Conservation (phyloP, 2,113 vertebrate genomes). For the Polypterus senegalus region DNA sequence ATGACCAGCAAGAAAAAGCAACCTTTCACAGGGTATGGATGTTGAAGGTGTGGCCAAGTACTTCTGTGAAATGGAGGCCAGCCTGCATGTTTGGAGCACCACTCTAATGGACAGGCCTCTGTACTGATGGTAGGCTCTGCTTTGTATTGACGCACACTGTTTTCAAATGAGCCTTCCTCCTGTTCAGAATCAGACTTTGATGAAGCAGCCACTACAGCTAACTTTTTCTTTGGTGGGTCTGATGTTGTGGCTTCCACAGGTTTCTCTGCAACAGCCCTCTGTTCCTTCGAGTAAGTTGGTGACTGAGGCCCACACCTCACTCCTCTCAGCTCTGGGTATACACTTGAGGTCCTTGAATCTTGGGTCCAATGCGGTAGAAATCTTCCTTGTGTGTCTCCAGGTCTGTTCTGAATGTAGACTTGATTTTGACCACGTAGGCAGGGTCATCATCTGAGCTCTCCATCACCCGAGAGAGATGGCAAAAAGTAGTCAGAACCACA, state of each 20-base stretch:
- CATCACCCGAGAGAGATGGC: slow-evolving; percentile 12
- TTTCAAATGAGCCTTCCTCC: too few relatives aligned
- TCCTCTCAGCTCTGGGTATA: slow-evolving; percentile 13
- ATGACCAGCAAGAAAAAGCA: too few relatives aligned
- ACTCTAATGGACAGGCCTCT: too few relatives aligned
- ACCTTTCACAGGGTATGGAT: too few relatives aligned
- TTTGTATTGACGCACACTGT: too few relatives aligned
- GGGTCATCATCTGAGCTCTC: slow-evolving; percentile 13
- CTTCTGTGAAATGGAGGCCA: too few relatives aligned
- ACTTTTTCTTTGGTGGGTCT: slow-evolving; percentile 12
- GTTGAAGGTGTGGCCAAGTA: too few relatives aligned
- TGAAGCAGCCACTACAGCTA: slow-evolving; percentile 9
- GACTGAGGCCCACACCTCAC: slow-evolving; percentile 10
- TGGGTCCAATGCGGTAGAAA: slow-evolving; percentile 17
- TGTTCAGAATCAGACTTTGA: slow-evolving; percentile 10
- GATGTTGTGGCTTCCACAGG: slow-evolving; percentile 9
- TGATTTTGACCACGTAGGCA: slow-evolving; percentile 10
- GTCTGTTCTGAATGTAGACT: slow-evolving; percentile 1
- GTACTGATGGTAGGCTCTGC: too few relatives aligned
- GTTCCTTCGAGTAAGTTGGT: not conserved
- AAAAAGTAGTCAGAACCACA: slow-evolving; percentile 17
- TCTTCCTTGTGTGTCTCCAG: slow-evolving; percentile 4
- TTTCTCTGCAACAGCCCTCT: slow-evolving; percentile 5
- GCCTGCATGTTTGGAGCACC: too few relatives aligned
- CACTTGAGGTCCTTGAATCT: slow-evolving; percentile 17